A percentile compares a stretch with the other conserved stretches of the same genome.
These are phyloP conservation scores for Atractosteus spatula DNA, from an alignment of 2,113 vertebrate genomes.

Conservation along the genomic window DNA sequence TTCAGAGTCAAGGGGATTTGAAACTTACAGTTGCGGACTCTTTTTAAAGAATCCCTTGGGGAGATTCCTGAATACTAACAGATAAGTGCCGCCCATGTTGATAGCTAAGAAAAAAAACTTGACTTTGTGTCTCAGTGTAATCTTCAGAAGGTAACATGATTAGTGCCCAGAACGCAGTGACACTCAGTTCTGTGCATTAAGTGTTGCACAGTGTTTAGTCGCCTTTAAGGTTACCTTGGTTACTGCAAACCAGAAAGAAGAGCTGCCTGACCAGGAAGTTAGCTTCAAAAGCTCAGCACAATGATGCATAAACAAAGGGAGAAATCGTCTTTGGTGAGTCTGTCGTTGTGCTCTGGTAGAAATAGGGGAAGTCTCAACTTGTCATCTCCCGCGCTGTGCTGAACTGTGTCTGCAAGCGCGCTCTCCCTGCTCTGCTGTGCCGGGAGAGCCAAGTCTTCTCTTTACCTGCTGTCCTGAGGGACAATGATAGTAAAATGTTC, in stretches of 20 bases:
- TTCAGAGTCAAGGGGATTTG: constrained; percentile 29
- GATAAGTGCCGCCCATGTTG: constrained; percentile 50
- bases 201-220: neutral
- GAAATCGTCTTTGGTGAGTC: neutral
- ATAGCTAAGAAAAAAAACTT: constrained; percentile 37
- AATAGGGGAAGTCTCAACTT: neutral
- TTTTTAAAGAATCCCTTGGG: constrained; percentile 47
- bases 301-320: neutral
- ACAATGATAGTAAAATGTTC: constrained; percentile 23
- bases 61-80: constrained; percentile 57
- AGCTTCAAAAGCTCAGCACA: neutral
- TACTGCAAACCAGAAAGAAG: constrained; percentile 15
- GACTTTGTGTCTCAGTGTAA: neutral
- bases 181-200: no score
- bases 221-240: neutral
- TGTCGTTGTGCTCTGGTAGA: no score
- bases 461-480: constrained; percentile 14
- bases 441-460: no score
- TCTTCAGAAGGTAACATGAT: constrained; percentile 14
- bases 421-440: neutral
- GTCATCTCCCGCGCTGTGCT: neutral
- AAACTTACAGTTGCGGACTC: constrained; percentile 39
- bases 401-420: neutral
- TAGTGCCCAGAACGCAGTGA: neutral
- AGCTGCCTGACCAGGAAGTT: neutral